A percentile compares a stretch with the other conserved stretches of the same genome.
These are phyloP conservation scores for Pluvianellus socialis DNA, from an alignment of 2,113 vertebrate species.

Conservation along the genomic window DNA sequence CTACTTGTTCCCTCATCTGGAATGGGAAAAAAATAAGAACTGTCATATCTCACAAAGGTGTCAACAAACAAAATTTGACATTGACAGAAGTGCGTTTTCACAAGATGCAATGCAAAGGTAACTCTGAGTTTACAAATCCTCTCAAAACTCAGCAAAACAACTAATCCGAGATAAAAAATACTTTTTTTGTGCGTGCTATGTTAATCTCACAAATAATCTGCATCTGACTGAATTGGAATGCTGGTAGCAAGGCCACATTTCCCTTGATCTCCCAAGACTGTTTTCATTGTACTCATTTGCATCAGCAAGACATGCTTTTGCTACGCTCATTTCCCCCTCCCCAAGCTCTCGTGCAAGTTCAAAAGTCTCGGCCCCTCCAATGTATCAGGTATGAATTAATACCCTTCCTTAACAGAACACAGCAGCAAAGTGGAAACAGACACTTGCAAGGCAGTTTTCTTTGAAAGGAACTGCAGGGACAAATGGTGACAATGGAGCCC, in stretches of 20 bases:
- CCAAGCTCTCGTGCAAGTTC: conserved; percentile 70
- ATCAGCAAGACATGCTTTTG: conserved; percentile 64
- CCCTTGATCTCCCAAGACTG: conserved; percentile 37
- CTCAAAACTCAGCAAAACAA: not conserved
- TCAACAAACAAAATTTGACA: not conserved
- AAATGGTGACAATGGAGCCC: conserved; percentile 71
- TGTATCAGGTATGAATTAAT: conserved; percentile 82
- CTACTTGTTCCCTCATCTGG: not conserved
- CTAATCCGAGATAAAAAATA: not conserved
- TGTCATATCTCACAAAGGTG: not conserved
- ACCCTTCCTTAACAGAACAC: conserved; percentile 76
- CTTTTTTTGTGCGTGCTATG: not conserved
- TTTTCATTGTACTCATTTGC: conserved; percentile 56
- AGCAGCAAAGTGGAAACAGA: conserved; percentile 84
- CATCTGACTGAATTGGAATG: conserved; percentile 6
- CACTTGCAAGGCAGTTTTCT: conserved; percentile 59
- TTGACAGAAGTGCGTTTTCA: not conserved
- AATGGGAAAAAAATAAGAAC: not conserved
- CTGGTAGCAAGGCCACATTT: not conserved
- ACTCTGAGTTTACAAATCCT: not conserved
- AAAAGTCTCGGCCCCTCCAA: conserved; percentile 71
- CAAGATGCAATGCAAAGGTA: not conserved
- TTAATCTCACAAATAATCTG: conserved; percentile 44
- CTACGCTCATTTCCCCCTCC: conserved; percentile 69
- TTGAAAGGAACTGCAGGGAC: conserved; percentile 73